Percentiles rank a stretch among this genome's conserved stretches.
phyloP scores from a whole-genome alignment of 2,797 vertebrate genomes.

The Loris lydekkerianus region DNA sequence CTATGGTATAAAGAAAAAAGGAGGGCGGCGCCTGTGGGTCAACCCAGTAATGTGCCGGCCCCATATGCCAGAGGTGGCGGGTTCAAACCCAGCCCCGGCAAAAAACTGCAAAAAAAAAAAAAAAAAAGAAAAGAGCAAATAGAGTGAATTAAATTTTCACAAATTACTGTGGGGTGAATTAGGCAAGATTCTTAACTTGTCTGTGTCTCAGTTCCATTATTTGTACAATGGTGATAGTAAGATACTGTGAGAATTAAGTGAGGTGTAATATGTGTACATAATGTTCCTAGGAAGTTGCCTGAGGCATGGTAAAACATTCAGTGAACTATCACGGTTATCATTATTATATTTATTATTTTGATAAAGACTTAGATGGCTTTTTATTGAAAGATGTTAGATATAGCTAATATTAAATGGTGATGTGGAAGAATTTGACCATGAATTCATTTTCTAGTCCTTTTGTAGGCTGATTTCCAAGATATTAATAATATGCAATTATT shows the following conservation, averaged over 20 bases:
- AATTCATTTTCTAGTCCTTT: conserved; percentile 44
- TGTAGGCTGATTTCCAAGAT: conserved; percentile 50
- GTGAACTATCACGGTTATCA: background rate
- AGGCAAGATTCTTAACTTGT: conserved; percentile 21
- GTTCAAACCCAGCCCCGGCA: too few relatives aligned
- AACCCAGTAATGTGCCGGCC: too few relatives aligned
- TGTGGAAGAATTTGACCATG: background rate
- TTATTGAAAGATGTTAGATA: conserved; percentile 7
- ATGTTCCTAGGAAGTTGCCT: conserved; percentile 1
- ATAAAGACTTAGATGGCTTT: conserved; percentile 21
- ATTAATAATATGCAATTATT: conserved; percentile 12
- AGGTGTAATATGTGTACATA: background rate
- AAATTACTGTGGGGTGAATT: background rate
- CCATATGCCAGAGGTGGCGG: too few relatives aligned
- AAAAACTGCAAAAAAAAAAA: too few relatives aligned
- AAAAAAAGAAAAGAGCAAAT: background rate
- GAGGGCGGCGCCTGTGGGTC: background rate
- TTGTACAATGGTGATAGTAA: background rate
- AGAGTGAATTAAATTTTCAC: background rate
- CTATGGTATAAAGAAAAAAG: background rate
- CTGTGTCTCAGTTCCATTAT: background rate
- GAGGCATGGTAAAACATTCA: background rate
- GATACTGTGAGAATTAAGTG: conserved; percentile 18
- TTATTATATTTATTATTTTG: conserved; percentile 50
- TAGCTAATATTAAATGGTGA: background rate